A percentile compares a stretch with the other conserved stretches of the same genome.
These are phyloP conservation scores for Brachypalpus laphriformis DNA, from an alignment of 2,888 invertebrate species.

Conservation along the genomic window DNA sequence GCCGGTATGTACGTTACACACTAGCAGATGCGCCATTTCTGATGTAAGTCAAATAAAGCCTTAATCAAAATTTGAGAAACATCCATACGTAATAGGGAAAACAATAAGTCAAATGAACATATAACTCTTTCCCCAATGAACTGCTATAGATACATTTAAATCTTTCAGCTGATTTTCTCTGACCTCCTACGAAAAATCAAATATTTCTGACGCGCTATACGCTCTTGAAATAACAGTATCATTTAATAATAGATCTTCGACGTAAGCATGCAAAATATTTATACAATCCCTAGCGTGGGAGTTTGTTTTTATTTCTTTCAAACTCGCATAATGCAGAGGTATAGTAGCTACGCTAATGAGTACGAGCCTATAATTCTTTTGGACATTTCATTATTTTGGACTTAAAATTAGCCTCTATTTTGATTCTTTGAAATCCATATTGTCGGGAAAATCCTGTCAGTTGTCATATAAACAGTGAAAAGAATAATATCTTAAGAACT, in stretches of 20 bases:
- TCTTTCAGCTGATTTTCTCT: not conserved
- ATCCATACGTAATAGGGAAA: not conserved
- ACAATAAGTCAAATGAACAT: not conserved
- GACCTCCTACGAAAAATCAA: not conserved
- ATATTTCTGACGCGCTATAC: not conserved
- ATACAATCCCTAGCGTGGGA: not conserved
- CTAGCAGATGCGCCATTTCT: not conserved
- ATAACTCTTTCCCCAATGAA: not conserved
- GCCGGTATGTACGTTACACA: too few relatives aligned
- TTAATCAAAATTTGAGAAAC: not conserved
- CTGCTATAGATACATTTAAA: not conserved
- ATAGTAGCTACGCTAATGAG: not conserved
- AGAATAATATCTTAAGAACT: too few relatives aligned
- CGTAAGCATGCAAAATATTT: too few relatives aligned
- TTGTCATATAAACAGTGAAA: too few relatives aligned
- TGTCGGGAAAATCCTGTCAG: too few relatives aligned
- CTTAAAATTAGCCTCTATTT: not conserved
- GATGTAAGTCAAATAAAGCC: not conserved
- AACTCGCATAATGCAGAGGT: not conserved
- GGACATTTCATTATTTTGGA: not conserved
- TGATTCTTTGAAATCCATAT: too few relatives aligned
- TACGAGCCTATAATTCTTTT: not conserved
- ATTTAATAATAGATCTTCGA: too few relatives aligned
- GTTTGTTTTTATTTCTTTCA: not conserved
- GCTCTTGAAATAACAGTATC: not conserved